phyloP scores from a whole-genome alignment of 2,888 invertebrate species.

The Acronicta leporina region DNA sequence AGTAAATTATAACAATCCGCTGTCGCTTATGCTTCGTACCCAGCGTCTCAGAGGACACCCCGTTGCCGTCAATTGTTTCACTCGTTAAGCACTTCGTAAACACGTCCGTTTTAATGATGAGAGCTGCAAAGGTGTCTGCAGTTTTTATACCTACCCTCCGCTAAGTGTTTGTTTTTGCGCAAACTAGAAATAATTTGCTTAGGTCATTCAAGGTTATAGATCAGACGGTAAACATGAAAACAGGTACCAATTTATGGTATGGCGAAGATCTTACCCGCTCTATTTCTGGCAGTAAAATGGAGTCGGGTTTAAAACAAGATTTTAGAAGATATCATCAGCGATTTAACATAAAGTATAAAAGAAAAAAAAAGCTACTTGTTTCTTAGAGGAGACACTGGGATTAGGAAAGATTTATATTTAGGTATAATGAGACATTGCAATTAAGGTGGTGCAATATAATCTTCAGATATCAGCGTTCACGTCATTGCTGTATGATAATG shows the following conservation, averaged over 20 bases:
- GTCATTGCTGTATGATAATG: background rate
- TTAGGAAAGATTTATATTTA: too few species aligned
- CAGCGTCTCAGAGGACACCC: conserved; percentile 69
- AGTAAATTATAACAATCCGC: conserved; percentile 25
- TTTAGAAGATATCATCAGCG: too few species aligned
- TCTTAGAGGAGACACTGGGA: too few species aligned
- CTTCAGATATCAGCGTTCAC: background rate
- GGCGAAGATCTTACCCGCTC: too few species aligned
- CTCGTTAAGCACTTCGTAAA: conserved; percentile 76
- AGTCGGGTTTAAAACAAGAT: too few species aligned
- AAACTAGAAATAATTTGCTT: conserved; percentile 16
- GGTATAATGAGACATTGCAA: too few species aligned
- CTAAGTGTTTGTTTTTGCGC: conserved; percentile 41
- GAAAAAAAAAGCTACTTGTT: too few species aligned
- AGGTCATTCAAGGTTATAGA: conserved; percentile 21
- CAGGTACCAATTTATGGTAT: conserved; percentile 8
- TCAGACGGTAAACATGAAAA: conserved; percentile 9
- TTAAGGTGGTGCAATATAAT: too few species aligned
- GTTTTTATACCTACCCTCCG: conserved; percentile 33
- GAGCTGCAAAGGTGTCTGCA: conserved; percentile 55
- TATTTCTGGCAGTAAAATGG: too few species aligned
- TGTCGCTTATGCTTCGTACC: conserved; percentile 43
- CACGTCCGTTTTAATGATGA: conserved; percentile 69
- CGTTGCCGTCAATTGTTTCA: conserved; percentile 80
- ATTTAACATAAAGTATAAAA: too few species aligned